phyloP scores from a whole-genome alignment of 37 sponge, comb jelly and placozoan species.

The Mnemiopsis leidyi region DNA sequence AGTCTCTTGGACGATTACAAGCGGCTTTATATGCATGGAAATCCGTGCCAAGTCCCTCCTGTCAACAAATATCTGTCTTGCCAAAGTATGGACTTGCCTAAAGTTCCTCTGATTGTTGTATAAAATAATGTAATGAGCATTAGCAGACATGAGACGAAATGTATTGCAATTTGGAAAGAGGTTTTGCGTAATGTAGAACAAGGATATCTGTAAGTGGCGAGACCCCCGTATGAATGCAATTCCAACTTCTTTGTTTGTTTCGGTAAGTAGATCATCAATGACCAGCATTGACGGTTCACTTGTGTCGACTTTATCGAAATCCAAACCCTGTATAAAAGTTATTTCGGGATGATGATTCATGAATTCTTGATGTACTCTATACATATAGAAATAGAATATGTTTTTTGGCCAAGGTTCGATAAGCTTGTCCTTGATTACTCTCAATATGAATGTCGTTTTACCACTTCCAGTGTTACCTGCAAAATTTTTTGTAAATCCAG shows the following conservation, averaged over 20 bases:
- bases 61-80: slow-evolving; percentile 37
- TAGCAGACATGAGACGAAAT: slow-evolving; percentile 42
- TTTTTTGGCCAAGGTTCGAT: slow-evolving; percentile 22
- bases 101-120: slow-evolving; percentile 35
- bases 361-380: slow-evolving; percentile 5
- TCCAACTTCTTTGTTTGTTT: background rate
- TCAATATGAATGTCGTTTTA: slow-evolving; percentile 1
- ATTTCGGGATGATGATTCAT: slow-evolving; percentile 22
- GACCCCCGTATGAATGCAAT: slow-evolving; percentile 7
- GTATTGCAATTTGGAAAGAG: slow-evolving; percentile 44
- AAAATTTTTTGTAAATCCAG: no score
- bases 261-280: slow-evolving; percentile 19
- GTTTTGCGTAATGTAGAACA: slow-evolving; percentile 10
- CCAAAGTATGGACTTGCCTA: slow-evolving; percentile 13
- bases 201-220: background rate
- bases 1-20: background rate
- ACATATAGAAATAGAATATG: slow-evolving; percentile 51
- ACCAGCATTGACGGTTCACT: background rate
- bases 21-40: background rate
- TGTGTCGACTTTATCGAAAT: slow-evolving; percentile 1
- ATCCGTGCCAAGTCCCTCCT: background rate
- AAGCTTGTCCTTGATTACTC: background rate
- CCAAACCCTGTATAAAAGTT: background rate
- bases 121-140: background rate
- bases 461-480: slow-evolving; percentile 5